These are phyloP conservation scores for Peromyscus californicus DNA, from an alignment of 2,113 vertebrate species.

Conservation along the genomic window DNA sequence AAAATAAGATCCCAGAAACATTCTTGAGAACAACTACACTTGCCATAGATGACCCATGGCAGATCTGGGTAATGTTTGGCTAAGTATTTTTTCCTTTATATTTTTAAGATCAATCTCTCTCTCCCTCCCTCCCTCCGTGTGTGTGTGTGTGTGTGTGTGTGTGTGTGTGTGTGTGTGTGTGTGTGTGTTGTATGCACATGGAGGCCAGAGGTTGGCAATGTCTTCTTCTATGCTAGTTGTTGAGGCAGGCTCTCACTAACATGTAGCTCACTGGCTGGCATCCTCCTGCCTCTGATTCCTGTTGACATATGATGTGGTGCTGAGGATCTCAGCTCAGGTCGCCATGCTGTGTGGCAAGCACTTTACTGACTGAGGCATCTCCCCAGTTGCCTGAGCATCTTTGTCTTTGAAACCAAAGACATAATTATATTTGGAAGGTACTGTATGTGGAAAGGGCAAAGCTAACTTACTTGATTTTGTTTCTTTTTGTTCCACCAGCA, in stretches of 20 bases:
- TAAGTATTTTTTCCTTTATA: slow-evolving; percentile 34
- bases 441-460: slow-evolving; percentile 58
- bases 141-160: too few species aligned
- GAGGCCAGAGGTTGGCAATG: neutral
- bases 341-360: neutral
- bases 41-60: slow-evolving; percentile 3
- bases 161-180: neutral
- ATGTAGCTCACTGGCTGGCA: neutral
- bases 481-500: slow-evolving; percentile 57
- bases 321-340: neutral
- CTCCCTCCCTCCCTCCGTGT: too few species aligned
- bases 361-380: neutral
- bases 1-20: slow-evolving; percentile 60
- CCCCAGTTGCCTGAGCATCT: slow-evolving; percentile 1
- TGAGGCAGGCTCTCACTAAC: neutral
- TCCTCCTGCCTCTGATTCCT: neutral
- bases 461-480: slow-evolving; percentile 67
- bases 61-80: neutral
- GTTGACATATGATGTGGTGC: too few species aligned
- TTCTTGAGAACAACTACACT: neutral
- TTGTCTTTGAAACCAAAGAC: slow-evolving; percentile 59
- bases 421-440: slow-evolving; percentile 58
- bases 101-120: neutral
- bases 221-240: neutral
- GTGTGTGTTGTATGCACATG: rapidly evolving